Base-by-base conservation (phyloP, 2,888 invertebrate species). In the Geophilus truncorum region DNA sequence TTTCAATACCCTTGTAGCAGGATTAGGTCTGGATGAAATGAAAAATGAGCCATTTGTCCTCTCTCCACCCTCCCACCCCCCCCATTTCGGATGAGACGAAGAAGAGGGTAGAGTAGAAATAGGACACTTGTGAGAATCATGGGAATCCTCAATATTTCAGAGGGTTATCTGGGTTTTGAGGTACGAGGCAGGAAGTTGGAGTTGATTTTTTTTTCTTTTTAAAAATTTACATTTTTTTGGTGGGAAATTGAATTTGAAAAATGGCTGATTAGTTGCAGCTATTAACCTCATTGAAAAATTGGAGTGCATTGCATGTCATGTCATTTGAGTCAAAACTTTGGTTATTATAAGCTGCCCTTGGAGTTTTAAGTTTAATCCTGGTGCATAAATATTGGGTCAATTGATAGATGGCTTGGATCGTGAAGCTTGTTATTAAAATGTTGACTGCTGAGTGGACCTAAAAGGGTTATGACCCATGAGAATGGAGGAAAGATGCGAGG, bases 381-480 rank as follows among this genome's bases (percentile, higher is more conserved):
- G 21, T 18, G 23, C 21, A 62, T 62, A 62, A 62, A 62, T 62
- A 62, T 12, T 62, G 57, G 57, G 57, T 62, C 57, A 62, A 62
- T 62, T n/a, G 57, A 62, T 62, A 21, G 23, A 62, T 62, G n/a
- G 57, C 21, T 18, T 62, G 57, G 21, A 62, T 62, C 21, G 12
- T 62, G 57, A 62, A 62, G 23, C 57, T 62, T 62, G 57, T 62
- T 62, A 62, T 62, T 62, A 62, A 62, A 62, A 18, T 62, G 57
- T 18, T 62, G 57, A 23, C 57, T 21, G 21, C n/a, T 21, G 21
- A 62, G 57, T n/a, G 57, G 23, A 62, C 57, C 57, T 23, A 62
- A 18, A 62, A 62, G 57, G 57, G 57, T 62, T 62, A 62, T 62
- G 57, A 62, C 57, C 57, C 57, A 18, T 62, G 57, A 3, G 21